Conservation (phyloP, 2,797 vertebrate genomes). For the Glyptemys insculpta region DNA sequence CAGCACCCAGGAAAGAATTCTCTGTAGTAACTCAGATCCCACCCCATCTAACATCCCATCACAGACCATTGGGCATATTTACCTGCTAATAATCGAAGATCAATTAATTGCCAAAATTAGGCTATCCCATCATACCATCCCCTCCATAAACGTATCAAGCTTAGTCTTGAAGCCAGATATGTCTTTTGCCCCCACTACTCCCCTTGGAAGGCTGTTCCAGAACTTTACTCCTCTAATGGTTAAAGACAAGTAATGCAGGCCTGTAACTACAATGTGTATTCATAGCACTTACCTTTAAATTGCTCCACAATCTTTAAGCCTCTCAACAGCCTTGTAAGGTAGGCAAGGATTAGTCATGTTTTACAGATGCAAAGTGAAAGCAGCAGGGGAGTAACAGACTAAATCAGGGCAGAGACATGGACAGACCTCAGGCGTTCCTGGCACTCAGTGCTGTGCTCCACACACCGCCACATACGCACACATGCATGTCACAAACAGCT, state of each 20-base stretch:
- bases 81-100: too few relatives aligned
- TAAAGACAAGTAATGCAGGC: not conserved
- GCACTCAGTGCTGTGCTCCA: not conserved
- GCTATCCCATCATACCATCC: too few relatives aligned
- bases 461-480: not conserved
- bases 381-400: not conserved
- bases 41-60: too few relatives aligned
- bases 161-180: too few relatives aligned
- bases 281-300: not conserved
- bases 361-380: not conserved
- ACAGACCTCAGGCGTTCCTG: not conserved
- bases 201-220: too few relatives aligned
- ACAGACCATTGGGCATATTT: too few relatives aligned
- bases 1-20: too few relatives aligned
- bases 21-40: too few relatives aligned
- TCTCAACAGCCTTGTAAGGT: not conserved
- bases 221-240: too few relatives aligned
- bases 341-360: not conserved
- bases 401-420: not conserved
- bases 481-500: not conserved
- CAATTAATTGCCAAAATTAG: too few relatives aligned
- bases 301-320: not conserved
- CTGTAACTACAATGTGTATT: not conserved
- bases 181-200: too few relatives aligned
- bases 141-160: too few relatives aligned